Percentiles rank a stretch among this genome's conserved stretches.
Conservation (phyloP, 2,888 invertebrate species). For the Portevinia maculata region DNA sequence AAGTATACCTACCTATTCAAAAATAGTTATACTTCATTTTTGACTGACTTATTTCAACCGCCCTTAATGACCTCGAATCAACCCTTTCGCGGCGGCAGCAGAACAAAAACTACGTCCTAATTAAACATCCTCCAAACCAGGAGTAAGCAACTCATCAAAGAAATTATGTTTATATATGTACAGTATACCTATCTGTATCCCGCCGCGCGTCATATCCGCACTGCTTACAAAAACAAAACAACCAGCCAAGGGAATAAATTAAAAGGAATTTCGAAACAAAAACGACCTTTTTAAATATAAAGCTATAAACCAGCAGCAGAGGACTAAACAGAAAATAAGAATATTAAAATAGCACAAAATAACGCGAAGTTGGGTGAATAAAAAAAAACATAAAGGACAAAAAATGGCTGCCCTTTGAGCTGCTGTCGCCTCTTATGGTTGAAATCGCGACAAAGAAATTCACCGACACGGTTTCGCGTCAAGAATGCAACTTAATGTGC, state of each 20-base stretch:
- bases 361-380: background rate
- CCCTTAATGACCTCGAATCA: constrained; percentile 16
- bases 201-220: background rate
- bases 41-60: constrained; percentile 6
- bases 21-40: background rate
- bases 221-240: constrained; percentile 11
- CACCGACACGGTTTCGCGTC: constrained; percentile 36
- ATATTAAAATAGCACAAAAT: background rate
- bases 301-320: constrained; percentile 10
- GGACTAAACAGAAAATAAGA: background rate
- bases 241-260: background rate
- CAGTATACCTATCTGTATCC: too few relatives aligned
- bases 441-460: constrained; percentile 49
- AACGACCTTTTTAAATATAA: constrained; percentile 37
- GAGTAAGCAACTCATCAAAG: constrained; percentile 15
- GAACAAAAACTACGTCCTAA: constrained; percentile 20
- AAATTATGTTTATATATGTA: too few relatives aligned
- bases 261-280: background rate
- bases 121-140: constrained; percentile 46
- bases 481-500: constrained; percentile 66
- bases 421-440: constrained; percentile 39
- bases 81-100: background rate
- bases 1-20: background rate
- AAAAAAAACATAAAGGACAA: constrained; percentile 15
- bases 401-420: constrained; percentile 35